Evolutionary conservation across 1,140 invertebrate species (phyloP).

Genomic region (Ericerus pela): DNA sequence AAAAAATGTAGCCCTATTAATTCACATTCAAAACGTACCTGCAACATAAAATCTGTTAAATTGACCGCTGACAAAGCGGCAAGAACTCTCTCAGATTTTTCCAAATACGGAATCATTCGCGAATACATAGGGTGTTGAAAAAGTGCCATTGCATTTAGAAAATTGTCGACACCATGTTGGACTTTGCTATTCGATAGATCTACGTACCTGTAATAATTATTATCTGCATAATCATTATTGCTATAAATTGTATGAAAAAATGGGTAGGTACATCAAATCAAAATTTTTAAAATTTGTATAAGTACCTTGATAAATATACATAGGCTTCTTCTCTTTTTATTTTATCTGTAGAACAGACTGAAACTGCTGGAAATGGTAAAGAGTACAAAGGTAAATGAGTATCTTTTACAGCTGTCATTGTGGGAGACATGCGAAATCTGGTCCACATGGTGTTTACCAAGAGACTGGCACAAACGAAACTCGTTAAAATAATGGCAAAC

Average conservation of each 20-base stretch:
- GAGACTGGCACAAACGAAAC: conserved; percentile 21
- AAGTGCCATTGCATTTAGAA: conserved; percentile 19
- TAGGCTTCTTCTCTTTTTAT: conserved; percentile 22
- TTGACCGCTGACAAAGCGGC: conserved; percentile 18
- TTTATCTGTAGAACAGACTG: conserved; percentile 25
- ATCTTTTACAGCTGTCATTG: conserved; percentile 24
- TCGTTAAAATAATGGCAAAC: conserved; percentile 18
- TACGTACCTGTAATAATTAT: conserved; percentile 12
- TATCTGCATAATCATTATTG: too few relatives aligned
- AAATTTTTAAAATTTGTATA: too few relatives aligned
- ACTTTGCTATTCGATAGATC: background rate
- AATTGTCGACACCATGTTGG: conserved; percentile 14
- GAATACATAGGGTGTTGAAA: conserved; percentile 23
- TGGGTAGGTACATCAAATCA: background rate
- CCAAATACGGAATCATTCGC: conserved; percentile 19
- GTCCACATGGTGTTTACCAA: conserved; percentile 21
- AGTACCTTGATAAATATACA: conserved; percentile 21
- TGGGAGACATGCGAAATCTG: conserved; percentile 20
- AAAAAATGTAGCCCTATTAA: too few relatives aligned
- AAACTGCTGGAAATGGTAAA: conserved; percentile 26
- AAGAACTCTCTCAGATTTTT: conserved; percentile 12
- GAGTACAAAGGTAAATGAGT: conserved; percentile 25
- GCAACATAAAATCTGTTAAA: conserved; percentile 25
- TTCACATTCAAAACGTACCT: too few relatives aligned
- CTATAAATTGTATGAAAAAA: too few relatives aligned